Evolutionary conservation across 2,888 invertebrate genomes (phyloP), one percentile per base, ranked within the genome.

Genomic region (Augochlorella aurata): DNA sequence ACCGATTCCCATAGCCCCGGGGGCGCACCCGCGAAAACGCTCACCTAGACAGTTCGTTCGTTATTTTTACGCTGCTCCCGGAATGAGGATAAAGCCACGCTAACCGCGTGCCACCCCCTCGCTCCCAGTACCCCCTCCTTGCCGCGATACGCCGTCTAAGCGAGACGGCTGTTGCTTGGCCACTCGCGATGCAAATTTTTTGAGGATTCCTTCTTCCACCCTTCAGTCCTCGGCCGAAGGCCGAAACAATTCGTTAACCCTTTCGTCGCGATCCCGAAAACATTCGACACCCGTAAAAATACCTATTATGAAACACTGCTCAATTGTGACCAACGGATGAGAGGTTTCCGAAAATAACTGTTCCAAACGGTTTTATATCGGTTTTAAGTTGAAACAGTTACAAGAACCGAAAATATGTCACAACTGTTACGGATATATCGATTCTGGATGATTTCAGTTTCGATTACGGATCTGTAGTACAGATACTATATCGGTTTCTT

Each of bases 11-110:
- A 81, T 81, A 81, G 87, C 85, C 79, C 71, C 82, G 82, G 77
- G 78, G 87, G 74, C 82, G 63, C 78, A 82, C 85, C 81, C 83
- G 82, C 88, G 80, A 85, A 82, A 88, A 78, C 86, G 84, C 81
- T 81, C 86, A 79, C 85, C 87, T 88, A 85, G 87, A 87, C 87
- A 83, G 80, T 88, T 85, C 85, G 85, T 85, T 88, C 87, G 85
- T 88, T 88, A 89, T 88, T 90, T 86, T 88, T 82, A 89, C 82
- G 86, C 80, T 83, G 63, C 74, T 72, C 73, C 82, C 75, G 74
- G 77, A 83, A 87, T 83, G 81, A 80, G 77, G 82, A 85, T 88
- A 77, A 81, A 89, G 83, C 82, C 79, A 71, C 86, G 86, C 70
- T 87, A 86, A 87, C 79, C 88, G 76, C 86, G 78, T 76, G 50